Evolutionary conservation across 2,113 vertebrate species (phyloP), one percentile per base, ranked within the genome.

Genomic region (Bombycilla garrulus): DNA sequence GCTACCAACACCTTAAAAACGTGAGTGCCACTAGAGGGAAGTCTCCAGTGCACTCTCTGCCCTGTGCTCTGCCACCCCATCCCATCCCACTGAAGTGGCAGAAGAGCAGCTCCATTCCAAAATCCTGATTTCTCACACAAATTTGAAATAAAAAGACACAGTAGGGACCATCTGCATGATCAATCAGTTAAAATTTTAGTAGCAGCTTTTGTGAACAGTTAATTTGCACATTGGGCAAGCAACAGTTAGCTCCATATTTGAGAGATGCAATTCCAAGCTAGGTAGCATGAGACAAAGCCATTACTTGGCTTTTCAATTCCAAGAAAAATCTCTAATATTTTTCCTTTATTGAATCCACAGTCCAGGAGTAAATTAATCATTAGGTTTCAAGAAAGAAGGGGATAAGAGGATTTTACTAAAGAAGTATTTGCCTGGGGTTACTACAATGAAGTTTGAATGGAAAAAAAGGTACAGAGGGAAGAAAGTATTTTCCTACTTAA

Each of bases 401-500:
- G 35, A 71, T 93, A 57, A 95, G 71, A 91, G 56, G 73, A 95
- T 95, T 94, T 93, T 76, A 44, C 60, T 69, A 78, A 78, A 88
- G 22, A 29, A 74, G 11, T 67, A 72, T 94, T 95, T 96, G 61
- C 66, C 48, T 87, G 67, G 65, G 60, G 54, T 53, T 88, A 61
- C 66, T 74, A 50, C 33, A 54, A n/a, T 36, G 24, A 92, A 77
- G 28, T 70, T 53, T 48, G 61, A 92, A 65, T 56, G 25, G 44
- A 62, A 85, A 90, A 56, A 92, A 71, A 13, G 28, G 12, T 47
- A 67, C 6, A 42, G 31, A 77, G 5, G 8, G 6, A 86, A 8
- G 11, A 53, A 86, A 72, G 8, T 22, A 6, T 44, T 85, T 84
- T 85, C 25, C n/a, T 56, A 26, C 11, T 21, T 38, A 38, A 48